Evolutionary conservation across 1,140 invertebrate species (phyloP).

Genomic region (Drosophila micromelanica): DNA sequence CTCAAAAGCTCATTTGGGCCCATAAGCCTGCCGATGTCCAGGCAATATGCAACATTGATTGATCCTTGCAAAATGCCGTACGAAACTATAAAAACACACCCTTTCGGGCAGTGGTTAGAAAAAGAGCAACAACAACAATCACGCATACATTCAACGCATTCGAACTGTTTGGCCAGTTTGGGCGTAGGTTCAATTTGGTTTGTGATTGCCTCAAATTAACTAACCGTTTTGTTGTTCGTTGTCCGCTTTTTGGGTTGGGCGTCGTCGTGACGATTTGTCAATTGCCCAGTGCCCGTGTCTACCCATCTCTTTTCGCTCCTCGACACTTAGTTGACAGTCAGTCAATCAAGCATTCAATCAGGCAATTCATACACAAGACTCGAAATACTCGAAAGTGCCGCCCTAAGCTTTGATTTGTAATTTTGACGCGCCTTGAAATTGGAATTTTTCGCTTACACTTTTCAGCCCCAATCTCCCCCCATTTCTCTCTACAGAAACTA

Average conservation of each 20-base stretch:
- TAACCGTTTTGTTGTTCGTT: slow-evolving; percentile 57
- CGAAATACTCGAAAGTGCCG: slow-evolving; percentile 44
- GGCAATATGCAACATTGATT: slow-evolving; percentile 47
- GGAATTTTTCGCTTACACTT: slow-evolving; percentile 56
- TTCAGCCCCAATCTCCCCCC: neutral
- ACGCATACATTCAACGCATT: neutral
- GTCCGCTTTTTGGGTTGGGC: slow-evolving; percentile 12
- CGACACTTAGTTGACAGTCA: slow-evolving; percentile 36
- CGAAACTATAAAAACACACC: slow-evolving; percentile 40
- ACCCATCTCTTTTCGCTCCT: neutral
- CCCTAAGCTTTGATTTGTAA: slow-evolving; percentile 74
- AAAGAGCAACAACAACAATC: slow-evolving; percentile 15
- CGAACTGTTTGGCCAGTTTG: slow-evolving; percentile 25
- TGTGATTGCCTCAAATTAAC: slow-evolving; percentile 78
- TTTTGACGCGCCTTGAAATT: slow-evolving; percentile 76
- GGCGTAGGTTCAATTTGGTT: slow-evolving; percentile 61
- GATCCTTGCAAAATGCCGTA: slow-evolving; percentile 47
- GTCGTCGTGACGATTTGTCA: slow-evolving; percentile 62
- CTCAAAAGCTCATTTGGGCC: slow-evolving; percentile 30
- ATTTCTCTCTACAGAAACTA: neutral
- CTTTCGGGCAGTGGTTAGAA: slow-evolving; percentile 11
- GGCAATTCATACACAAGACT: slow-evolving; percentile 58
- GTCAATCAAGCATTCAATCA: slow-evolving; percentile 77
- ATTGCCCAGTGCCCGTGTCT: slow-evolving; percentile 57
- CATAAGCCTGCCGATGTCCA: slow-evolving; percentile 1